Conservation (phyloP, 2,113 vertebrate species). For the Furnarius figulus region DNA sequence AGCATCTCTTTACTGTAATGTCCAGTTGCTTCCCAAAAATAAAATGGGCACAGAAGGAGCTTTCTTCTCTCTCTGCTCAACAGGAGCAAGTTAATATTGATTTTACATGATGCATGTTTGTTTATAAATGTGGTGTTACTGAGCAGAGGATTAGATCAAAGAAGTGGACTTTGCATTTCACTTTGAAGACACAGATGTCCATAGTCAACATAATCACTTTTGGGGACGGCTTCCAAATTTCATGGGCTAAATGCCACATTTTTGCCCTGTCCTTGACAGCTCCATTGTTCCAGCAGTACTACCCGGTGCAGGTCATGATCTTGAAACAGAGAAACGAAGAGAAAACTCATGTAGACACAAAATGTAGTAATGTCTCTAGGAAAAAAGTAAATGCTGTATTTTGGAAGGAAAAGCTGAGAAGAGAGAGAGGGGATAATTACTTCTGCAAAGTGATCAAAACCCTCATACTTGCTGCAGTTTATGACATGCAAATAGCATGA, state of each 20-base stretch:
- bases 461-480: accelerated
- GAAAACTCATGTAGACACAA: background rate
- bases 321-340: background rate
- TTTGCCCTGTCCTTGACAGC: background rate
- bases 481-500: background rate
- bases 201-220: background rate
- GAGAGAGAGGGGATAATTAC: background rate
- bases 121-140: conserved; percentile 35
- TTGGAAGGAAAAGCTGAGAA: background rate
- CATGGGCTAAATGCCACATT: background rate
- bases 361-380: background rate
- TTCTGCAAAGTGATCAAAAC: background rate
- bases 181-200: background rate
- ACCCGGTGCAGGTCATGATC: background rate
- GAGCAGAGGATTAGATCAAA: conserved; percentile 19
- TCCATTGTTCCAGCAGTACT: background rate
- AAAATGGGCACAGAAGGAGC: background rate
- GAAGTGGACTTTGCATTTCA: conserved; percentile 13
- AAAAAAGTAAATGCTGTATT: background rate
- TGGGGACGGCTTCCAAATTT: background rate
- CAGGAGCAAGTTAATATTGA: background rate
- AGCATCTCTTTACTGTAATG: background rate
- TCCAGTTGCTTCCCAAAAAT: background rate
- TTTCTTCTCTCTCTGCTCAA: background rate
- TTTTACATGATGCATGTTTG: background rate